Evolutionary conservation across 2,113 vertebrate species (phyloP).

Genomic region (Pseudorasbora parva): DNA sequence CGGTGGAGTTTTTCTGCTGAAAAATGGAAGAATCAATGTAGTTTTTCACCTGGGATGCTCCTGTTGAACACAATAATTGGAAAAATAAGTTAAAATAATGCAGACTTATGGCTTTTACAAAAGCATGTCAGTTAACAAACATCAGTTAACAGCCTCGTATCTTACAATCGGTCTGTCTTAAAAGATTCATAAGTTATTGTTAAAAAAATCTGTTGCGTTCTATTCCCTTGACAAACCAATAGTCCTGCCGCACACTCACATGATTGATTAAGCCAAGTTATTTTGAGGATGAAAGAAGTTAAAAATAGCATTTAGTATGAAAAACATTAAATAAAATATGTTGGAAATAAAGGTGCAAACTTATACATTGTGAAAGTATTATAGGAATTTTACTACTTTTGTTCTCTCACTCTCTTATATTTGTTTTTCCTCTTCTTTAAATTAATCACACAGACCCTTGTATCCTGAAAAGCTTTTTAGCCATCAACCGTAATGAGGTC

Average conservation of each 20-base stretch:
- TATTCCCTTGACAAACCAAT: background rate
- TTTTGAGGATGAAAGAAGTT: background rate
- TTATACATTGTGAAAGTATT: background rate
- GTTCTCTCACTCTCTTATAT: background rate
- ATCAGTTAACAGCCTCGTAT: background rate
- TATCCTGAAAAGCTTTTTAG: background rate
- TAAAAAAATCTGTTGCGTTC: background rate
- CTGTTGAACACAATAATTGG: no score
- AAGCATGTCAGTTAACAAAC: background rate
- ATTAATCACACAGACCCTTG: background rate
- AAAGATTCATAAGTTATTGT: background rate
- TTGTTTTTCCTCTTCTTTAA: background rate
- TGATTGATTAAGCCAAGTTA: background rate
- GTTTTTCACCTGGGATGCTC: no score
- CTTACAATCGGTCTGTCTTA: background rate
- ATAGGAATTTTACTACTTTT: background rate
- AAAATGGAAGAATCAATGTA: no score
- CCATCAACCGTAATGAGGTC: background rate
- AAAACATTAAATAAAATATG: background rate
- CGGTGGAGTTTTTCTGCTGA: no score
- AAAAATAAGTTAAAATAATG: background rate
- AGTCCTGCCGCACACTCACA: background rate
- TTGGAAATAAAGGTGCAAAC: background rate
- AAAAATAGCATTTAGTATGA: background rate
- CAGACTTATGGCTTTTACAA: background rate